Conservation (phyloP, 2,888 invertebrate species). For the Archips xylosteana region DNA sequence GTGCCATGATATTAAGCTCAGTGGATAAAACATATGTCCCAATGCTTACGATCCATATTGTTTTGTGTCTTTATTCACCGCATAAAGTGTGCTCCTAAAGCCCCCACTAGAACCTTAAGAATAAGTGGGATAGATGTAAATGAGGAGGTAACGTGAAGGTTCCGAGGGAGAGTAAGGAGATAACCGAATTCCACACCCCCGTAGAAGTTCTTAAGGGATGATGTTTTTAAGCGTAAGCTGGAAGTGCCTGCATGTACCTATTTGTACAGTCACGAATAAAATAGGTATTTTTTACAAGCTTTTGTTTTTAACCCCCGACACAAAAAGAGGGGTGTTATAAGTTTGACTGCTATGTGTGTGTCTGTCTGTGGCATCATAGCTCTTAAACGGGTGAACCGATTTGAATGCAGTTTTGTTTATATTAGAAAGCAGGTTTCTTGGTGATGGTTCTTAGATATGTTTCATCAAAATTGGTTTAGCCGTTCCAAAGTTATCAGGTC, state of each 20-base stretch:
- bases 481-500: no score
- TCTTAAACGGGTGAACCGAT: no score
- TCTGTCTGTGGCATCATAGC: no score
- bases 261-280: not conserved
- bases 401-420: no score
- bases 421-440: no score
- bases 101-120: not conserved
- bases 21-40: not conserved
- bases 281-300: not conserved
- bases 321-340: no score
- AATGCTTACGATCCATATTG: not conserved
- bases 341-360: no score
- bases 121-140: slow-evolving; percentile 28
- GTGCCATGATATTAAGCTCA: no score
- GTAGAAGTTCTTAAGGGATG: slow-evolving; percentile 31
- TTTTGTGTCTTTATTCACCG: not conserved
- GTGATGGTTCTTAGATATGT: no score
- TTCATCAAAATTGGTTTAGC: no score
- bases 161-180: slow-evolving; percentile 11
- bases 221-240: slow-evolving; percentile 22
- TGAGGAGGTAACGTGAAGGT: slow-evolving; percentile 13
- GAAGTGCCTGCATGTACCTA: slow-evolving; percentile 16
- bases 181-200: slow-evolving; percentile 27
- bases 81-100: not conserved
- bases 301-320: no score